These are phyloP conservation scores for Formica selysi DNA, from an alignment of 1,140 invertebrate species.

Conservation along the genomic window DNA sequence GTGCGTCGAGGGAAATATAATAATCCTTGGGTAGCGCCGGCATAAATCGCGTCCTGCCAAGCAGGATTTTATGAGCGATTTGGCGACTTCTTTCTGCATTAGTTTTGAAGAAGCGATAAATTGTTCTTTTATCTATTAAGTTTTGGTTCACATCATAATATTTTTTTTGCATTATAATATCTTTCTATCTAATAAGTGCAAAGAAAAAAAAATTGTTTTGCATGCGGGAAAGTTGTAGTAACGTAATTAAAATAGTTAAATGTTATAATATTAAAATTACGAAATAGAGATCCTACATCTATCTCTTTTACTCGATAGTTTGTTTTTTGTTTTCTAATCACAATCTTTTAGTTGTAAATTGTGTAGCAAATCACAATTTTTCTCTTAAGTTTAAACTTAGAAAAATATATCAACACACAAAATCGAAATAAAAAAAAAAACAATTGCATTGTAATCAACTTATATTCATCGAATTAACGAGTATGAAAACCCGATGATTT, in stretches of 20 bases:
- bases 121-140: constrained; percentile 25
- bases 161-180: not conserved
- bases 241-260: too few species aligned
- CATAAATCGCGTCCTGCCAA: constrained; percentile 62
- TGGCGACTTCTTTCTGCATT: constrained; percentile 12
- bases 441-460: not conserved
- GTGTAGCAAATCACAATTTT: too few species aligned
- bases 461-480: constrained; percentile 33
- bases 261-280: too few species aligned
- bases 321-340: too few species aligned
- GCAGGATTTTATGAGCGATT: constrained; percentile 62
- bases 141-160: not conserved
- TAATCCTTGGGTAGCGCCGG: constrained; percentile 64
- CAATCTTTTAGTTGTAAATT: too few species aligned
- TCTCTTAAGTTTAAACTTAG: too few species aligned
- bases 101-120: not conserved
- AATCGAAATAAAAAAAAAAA: too few species aligned
- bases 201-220: not conserved
- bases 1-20: constrained; percentile 70
- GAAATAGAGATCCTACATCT: too few species aligned
- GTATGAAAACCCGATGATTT: constrained; percentile 37
- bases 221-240: not conserved
- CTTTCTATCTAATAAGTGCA: not conserved
- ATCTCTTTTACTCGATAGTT: too few species aligned
- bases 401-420: too few species aligned